Evolutionary conservation across 2,113 vertebrate species (phyloP), one percentile per base, ranked within the genome.

Genomic region (Oncorhynchus kisutch): DNA sequence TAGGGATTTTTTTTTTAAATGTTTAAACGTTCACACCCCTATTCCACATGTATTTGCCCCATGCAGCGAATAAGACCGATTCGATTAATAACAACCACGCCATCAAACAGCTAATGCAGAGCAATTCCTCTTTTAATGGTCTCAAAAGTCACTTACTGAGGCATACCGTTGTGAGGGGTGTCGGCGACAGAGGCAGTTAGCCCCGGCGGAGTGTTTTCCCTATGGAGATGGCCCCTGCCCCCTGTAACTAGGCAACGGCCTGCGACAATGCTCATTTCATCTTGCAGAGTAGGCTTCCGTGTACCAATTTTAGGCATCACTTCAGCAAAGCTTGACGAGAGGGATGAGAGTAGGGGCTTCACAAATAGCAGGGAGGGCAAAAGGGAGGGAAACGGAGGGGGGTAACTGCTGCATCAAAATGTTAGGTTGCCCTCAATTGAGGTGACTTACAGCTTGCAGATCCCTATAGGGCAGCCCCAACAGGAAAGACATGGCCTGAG

Each of bases 161-260:
- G 39, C 31, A 70, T 73, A 69, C 29, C 5, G 18, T 82, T 77
- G 73, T 71, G 71, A 60, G 83, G 81, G 67, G 77, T 83, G 71
- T 78, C 18, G 14, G 34, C 71, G 79, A 86, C 75, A 73, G 82
- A 84, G 65, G 84, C 73, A 39, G 72, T 64, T 62, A 79, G 79
- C 78, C 82, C 84, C 24, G 74, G 71, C 70, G 51, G 66, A 76
- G 77, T 70, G 79, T 72, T 84, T 81, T 74, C 71, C 72, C 76
- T 66, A 48, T 45, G 72, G 64, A 3, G 64, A 68, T 68, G 48
- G 34, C 64, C 64, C 27, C 82, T 45, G 65, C 81, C 77, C 79
- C 49, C 67, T 73, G 89, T 92, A 86, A 78, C 91, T 48, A 90
- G 86, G 88, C 91, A 91, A 90, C 91, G 86, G 88, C 81, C 77